Conservation (phyloP, 2,888 invertebrate genomes). For the Ptychoptera contaminata region DNA sequence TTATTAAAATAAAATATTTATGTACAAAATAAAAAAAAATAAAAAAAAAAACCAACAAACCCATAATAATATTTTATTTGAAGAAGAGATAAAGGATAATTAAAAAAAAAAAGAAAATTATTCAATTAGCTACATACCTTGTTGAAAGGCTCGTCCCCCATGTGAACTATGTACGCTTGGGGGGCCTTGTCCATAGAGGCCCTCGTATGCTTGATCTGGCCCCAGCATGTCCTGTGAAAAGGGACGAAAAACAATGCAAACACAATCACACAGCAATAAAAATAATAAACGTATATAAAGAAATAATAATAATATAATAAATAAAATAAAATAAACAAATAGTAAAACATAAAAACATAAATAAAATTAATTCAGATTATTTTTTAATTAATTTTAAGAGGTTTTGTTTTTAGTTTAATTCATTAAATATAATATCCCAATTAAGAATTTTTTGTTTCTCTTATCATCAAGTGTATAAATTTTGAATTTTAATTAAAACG, state of each 20-base stretch:
- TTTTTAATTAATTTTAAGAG: too few species aligned
- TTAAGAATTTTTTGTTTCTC: too few species aligned
- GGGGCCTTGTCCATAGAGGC: slow-evolving; percentile 83
- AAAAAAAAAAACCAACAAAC: too few species aligned
- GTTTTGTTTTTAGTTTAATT: too few species aligned
- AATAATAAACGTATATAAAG: slow-evolving; percentile 5
- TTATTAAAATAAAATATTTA: too few species aligned
- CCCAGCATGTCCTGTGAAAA: slow-evolving; percentile 43
- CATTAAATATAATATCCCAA: too few species aligned
- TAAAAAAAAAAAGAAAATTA: not conserved
- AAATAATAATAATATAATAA: not conserved
- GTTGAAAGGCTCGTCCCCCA: slow-evolving; percentile 63
- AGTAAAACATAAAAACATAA: not conserved
- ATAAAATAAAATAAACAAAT: slow-evolving; percentile 2
- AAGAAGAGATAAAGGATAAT: not conserved
- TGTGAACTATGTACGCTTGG: slow-evolving; percentile 73
- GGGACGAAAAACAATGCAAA: slow-evolving; percentile 20
- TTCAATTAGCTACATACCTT: slow-evolving; percentile 47
- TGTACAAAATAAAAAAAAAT: too few species aligned
- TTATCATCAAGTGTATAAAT: too few species aligned
- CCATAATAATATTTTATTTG: too few species aligned
- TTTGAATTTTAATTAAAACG: too few species aligned
- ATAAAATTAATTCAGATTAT: too few species aligned
- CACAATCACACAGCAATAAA: slow-evolving; percentile 15
- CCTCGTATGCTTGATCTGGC: slow-evolving; percentile 85